phyloP scores from a whole-genome alignment of 1,140 invertebrate genomes.

The Drosophila grimshawi region DNA sequence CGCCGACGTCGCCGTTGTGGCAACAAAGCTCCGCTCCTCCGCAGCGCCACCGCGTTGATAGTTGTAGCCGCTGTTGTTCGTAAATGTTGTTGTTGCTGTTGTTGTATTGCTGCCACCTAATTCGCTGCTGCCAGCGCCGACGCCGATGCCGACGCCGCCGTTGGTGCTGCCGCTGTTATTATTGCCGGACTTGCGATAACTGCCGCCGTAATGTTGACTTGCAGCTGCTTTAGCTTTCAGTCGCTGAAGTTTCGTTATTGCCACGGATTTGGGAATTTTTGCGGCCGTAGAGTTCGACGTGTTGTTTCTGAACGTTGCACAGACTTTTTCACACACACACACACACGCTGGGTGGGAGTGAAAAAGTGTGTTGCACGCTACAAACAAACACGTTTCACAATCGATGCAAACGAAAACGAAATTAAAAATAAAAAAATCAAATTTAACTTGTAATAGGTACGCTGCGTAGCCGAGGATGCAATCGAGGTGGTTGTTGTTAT shows the following conservation, averaged over 20 bases:
- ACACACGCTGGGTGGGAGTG: conserved; percentile 24
- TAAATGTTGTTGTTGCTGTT: conserved; percentile 37
- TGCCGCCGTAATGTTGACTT: conserved; percentile 73
- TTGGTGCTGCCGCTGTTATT: conserved; percentile 25
- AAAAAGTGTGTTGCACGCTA: conserved; percentile 65
- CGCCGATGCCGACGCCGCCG: conserved; percentile 13
- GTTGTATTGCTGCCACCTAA: conserved; percentile 32
- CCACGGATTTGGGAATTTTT: conserved; percentile 81
- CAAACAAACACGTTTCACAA: conserved; percentile 65
- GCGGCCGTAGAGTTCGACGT: conserved; percentile 68
- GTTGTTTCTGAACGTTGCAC: conserved; percentile 64
- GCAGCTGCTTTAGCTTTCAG: conserved; percentile 83
- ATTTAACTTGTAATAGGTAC: conserved; percentile 26
- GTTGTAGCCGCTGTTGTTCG: conserved; percentile 52
- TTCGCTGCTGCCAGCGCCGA: conserved; percentile 8
- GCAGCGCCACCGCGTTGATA: conserved; percentile 80
- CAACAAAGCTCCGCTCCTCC: conserved; percentile 72
- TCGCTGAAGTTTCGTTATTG: conserved; percentile 79
- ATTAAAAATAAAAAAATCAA: conserved; percentile 51
- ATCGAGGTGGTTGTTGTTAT: neutral
- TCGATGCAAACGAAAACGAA: conserved; percentile 49
- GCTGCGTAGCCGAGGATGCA: conserved; percentile 10
- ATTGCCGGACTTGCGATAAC: conserved; percentile 64
- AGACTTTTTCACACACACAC: conserved; percentile 52
- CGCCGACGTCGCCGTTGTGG: conserved; percentile 69